A percentile compares a stretch with the other conserved stretches of the same genome.
Evolutionary conservation across 1,140 invertebrate genomes (phyloP).

Genomic region (Sogatella furcifera): DNA sequence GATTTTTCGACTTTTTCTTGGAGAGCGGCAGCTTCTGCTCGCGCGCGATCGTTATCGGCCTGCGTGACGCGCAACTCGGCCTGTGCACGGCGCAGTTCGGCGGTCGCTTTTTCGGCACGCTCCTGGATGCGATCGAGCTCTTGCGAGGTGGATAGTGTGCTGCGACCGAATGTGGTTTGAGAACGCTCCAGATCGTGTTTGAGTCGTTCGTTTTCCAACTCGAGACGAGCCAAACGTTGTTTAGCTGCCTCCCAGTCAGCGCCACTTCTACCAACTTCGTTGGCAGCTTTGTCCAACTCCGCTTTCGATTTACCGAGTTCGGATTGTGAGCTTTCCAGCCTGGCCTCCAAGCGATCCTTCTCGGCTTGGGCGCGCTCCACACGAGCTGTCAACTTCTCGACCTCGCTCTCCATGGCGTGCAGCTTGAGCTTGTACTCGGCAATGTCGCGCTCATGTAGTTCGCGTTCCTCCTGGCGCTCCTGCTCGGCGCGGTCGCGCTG

Average conservation of each 20-base stretch:
- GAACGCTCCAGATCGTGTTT: conserved; percentile 75
- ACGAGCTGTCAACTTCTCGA: conserved; percentile 55
- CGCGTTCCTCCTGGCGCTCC: conserved; percentile 90
- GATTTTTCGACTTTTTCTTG: conserved; percentile 90
- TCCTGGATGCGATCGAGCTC: conserved; percentile 78
- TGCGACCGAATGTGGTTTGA: conserved; percentile 67
- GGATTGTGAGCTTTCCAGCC: conserved; percentile 82
- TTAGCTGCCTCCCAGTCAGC: conserved; percentile 84
- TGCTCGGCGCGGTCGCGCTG: conserved; percentile 92
- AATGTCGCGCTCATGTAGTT: conserved; percentile 84
- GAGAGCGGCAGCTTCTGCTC: conserved; percentile 66
- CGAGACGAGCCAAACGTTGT: conserved; percentile 69
- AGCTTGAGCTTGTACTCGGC: conserved; percentile 93
- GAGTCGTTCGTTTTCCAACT: conserved; percentile 81
- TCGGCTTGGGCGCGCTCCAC: conserved; percentile 76
- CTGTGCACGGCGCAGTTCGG: conserved; percentile 67
- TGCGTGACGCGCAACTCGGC: conserved; percentile 75
- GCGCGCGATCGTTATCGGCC: conserved; percentile 75
- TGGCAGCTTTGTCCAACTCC: conserved; percentile 80
- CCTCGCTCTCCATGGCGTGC: conserved; percentile 76
- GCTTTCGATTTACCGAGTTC: conserved; percentile 89
- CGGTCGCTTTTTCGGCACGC: conserved; percentile 69
- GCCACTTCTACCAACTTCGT: conserved; percentile 75
- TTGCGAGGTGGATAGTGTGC: conserved; percentile 39
- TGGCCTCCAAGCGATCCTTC: conserved; percentile 81